Evolutionary conservation across 2,888 invertebrate genomes (phyloP), one percentile per base, ranked within the genome.

Genomic region (Volucella zonaria): DNA sequence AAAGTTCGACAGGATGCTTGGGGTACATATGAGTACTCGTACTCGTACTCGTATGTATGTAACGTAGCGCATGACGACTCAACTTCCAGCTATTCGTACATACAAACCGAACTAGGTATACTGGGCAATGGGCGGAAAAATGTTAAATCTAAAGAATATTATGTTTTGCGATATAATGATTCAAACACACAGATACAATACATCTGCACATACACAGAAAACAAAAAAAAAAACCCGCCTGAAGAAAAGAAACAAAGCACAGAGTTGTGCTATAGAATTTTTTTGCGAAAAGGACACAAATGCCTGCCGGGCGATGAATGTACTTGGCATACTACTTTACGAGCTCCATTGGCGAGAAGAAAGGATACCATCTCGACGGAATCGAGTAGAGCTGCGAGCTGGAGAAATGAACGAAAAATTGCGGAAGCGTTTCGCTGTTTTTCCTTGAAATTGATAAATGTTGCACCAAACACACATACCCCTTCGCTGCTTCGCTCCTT

Each of bases 261-360:
- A 58, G 14, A 38, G 38, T 38, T 14, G 14, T 6, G 31, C 31
- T 14, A 64, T 52, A 68, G 31, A 70, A 64, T 6, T 62, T 74
- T n/a, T 52, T 52, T 42, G 56, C 14, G 59, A 79, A 73, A 66
- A 74, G 67, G 67, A 74, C 80, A 54, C 79, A 74, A 80, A 67
- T 80, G 59, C 80, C 80, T 80, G n/a, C 52, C 61, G 61, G 74
- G 74, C 80, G 51, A 74, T 68, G 74, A 74, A 74, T 80, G 74
- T 74, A 66, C 61, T 80, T 74, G 79, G 67, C 79, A 73, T 66
- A 47, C 42, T 66, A 58, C 67, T 79, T 74, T 74, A 61, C 67
- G 66, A 62, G 67, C 56, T 74, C 54, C 51, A 68, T 73, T 73
- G 31, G 59, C 18, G 23, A 40, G 49, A 12, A 54, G 52, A 23